These are phyloP conservation scores for Popillia japonica DNA, from an alignment of 1,140 invertebrate species.

Conservation along the genomic window DNA sequence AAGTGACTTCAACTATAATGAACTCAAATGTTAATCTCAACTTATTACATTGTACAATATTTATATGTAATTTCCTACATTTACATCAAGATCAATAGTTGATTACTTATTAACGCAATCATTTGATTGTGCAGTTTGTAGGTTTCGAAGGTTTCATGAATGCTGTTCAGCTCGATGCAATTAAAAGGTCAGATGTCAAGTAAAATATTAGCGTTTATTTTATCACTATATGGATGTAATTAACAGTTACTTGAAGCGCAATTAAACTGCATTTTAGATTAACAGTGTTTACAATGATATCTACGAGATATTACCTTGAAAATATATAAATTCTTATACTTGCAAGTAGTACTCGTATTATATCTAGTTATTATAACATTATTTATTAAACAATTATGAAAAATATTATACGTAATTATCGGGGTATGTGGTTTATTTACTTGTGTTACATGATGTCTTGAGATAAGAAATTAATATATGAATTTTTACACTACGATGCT, in stretches of 20 bases:
- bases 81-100: constrained; percentile 5
- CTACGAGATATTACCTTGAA: constrained; percentile 3
- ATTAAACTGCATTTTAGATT: constrained; percentile 16
- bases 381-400: background rate
- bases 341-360: background rate
- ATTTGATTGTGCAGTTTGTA: background rate
- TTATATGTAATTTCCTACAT: constrained; percentile 1
- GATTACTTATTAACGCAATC: constrained; percentile 5
- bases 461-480: too few relatives aligned
- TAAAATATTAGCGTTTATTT: constrained; percentile 12
- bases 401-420: background rate
- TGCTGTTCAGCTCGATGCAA: background rate
- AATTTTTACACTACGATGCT: too few relatives aligned
- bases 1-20: background rate
- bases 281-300: background rate
- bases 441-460: too few relatives aligned
- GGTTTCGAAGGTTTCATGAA: background rate
- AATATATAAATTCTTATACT: background rate
- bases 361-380: background rate
- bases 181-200: constrained; percentile 10
- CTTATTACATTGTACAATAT: background rate
- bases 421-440: too few relatives aligned
- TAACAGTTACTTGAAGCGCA: constrained; percentile 1
- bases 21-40: background rate
- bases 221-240: constrained; percentile 11